These are phyloP conservation scores for Ypsolopha scabrella DNA, from an alignment of 2,888 invertebrate species.

Conservation along the genomic window DNA sequence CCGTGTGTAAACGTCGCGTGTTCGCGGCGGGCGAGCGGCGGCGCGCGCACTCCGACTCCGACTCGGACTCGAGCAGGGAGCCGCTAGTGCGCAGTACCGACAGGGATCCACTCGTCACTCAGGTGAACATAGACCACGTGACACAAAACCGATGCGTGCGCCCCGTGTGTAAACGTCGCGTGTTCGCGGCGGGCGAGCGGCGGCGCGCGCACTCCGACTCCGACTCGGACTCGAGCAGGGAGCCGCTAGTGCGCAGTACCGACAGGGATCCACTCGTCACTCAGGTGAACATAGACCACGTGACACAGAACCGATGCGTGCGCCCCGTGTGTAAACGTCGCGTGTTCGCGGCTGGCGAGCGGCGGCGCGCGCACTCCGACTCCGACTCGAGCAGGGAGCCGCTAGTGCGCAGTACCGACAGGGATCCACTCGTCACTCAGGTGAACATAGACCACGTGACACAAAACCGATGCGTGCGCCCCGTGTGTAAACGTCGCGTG, in stretches of 20 bases:
- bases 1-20: conserved; percentile 97
- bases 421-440: not conserved
- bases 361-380: conserved; percentile 23
- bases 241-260: conserved; percentile 3
- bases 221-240: conserved; percentile 21
- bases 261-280: too few relatives aligned
- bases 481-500: conserved; percentile 97
- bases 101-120: too few relatives aligned
- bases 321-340: conserved; percentile 98
- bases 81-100: not conserved
- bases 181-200: conserved; percentile 84
- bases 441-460: conserved; percentile 76
- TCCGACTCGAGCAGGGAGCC: conserved; percentile 17
- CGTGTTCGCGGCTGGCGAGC: conserved; percentile 87
- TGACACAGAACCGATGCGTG: conserved; percentile 94
- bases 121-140: conserved; percentile 51
- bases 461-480: conserved; percentile 94
- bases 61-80: conserved; percentile 21
- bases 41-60: conserved; percentile 20
- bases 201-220: conserved; percentile 21
- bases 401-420: not conserved
- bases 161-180: conserved; percentile 97
- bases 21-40: conserved; percentile 81
- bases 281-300: not conserved
- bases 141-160: conserved; percentile 96